Evolutionary conservation across 2,113 vertebrate species (phyloP).

Genomic region (Pygoscelis antarcticus): DNA sequence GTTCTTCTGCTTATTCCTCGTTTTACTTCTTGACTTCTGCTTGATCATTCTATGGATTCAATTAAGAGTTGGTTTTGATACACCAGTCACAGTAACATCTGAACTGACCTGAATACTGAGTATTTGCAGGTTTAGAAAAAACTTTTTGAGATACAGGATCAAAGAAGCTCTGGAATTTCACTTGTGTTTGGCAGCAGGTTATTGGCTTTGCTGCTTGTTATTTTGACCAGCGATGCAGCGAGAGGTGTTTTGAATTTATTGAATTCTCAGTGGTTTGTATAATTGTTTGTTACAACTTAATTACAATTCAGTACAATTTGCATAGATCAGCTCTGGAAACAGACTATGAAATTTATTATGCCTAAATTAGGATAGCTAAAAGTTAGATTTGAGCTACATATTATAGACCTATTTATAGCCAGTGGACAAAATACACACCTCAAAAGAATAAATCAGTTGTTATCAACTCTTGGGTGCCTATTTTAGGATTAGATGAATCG

Average conservation of each 20-base stretch:
- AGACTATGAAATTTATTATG: slow-evolving; percentile 7
- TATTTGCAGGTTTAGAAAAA: slow-evolving; percentile 11
- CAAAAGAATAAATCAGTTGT: not conserved
- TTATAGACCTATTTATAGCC: not conserved
- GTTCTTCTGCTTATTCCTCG: slow-evolving; percentile 2
- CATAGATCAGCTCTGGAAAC: slow-evolving; percentile 5
- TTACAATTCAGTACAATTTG: slow-evolving; percentile 19
- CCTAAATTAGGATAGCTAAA: not conserved
- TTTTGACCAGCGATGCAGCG: not conserved
- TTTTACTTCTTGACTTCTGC: slow-evolving; percentile 24
- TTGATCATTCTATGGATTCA: slow-evolving; percentile 57
- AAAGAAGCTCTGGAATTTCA: slow-evolving; percentile 33
- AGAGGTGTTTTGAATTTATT: slow-evolving; percentile 32
- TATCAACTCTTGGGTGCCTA: not conserved
- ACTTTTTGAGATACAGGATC: not conserved
- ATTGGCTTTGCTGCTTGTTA: slow-evolving; percentile 1
- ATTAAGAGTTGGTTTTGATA: slow-evolving; percentile 68
- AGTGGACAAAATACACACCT: not conserved
- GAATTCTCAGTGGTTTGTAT: slow-evolving; percentile 17
- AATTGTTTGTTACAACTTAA: slow-evolving; percentile 44
- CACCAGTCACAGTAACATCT: slow-evolving; percentile 59
- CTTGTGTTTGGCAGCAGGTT: slow-evolving; percentile 29
- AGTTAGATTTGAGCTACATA: not conserved
- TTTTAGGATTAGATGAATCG: not conserved
- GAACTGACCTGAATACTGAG: slow-evolving; percentile 65